Conservation (phyloP, 2,888 invertebrate genomes). For the Meteorus colon region DNA sequence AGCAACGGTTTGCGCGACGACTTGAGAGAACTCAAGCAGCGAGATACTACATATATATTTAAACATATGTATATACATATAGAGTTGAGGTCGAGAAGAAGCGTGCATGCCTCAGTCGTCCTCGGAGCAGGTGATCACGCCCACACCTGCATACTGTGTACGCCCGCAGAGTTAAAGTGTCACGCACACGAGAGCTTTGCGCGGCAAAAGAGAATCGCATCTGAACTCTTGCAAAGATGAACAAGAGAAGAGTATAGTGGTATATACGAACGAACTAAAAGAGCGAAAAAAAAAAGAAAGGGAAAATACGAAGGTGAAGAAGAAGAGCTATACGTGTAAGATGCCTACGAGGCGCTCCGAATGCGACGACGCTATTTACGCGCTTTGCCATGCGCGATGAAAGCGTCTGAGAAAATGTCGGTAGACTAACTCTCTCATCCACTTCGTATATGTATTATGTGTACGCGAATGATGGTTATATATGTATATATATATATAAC, state of each 20-base stretch:
- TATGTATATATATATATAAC: constrained; percentile 22
- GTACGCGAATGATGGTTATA: constrained; percentile 21
- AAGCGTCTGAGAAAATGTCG: constrained; percentile 32
- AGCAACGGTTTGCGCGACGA: constrained; percentile 28
- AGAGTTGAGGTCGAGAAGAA: constrained; percentile 17
- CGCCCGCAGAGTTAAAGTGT: constrained; percentile 37
- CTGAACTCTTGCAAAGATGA: constrained; percentile 34
- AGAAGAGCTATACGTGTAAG: not conserved
- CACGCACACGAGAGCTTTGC: constrained; percentile 39
- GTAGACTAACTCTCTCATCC: constrained; percentile 23
- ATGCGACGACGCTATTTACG: constrained; percentile 46
- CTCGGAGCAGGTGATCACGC: constrained; percentile 67
- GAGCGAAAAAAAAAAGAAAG: not conserved
- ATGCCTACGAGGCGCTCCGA: constrained; percentile 15
- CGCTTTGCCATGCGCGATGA: constrained; percentile 41
- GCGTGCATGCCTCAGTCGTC: constrained; percentile 32
- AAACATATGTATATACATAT: constrained; percentile 11
- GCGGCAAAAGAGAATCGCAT: constrained; percentile 26
- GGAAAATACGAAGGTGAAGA: not conserved
- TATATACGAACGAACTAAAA: constrained; percentile 28
- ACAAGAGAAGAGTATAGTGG: constrained; percentile 16
- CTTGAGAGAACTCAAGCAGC: constrained; percentile 42
- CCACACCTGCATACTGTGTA: constrained; percentile 60
- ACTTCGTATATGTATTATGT: constrained; percentile 24
- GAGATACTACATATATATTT: constrained; percentile 36